phyloP scores from a whole-genome alignment of 2,113 vertebrate genomes.

The Esox niger region DNA sequence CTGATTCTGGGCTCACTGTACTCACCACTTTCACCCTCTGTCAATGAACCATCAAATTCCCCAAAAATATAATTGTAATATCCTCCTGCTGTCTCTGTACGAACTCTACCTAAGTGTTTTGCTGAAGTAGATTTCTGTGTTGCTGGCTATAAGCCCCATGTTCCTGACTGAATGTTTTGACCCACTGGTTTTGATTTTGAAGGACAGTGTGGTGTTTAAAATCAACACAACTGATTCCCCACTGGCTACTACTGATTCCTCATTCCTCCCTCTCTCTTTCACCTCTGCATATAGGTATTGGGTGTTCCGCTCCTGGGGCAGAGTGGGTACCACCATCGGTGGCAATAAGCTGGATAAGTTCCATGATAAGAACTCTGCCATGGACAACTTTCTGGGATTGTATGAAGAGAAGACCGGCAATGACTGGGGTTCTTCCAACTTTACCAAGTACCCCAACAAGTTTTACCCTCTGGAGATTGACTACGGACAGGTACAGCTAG shows the following conservation, averaged over 20 bases:
- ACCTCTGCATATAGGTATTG: conserved; percentile 79
- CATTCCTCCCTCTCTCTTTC: neutral
- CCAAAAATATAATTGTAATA: no score
- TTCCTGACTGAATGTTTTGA: neutral
- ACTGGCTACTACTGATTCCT: no score
- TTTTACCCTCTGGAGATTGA: conserved; percentile 98
- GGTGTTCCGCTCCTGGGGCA: conserved; percentile 98
- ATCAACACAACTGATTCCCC: no score
- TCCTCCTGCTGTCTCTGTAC: no score
- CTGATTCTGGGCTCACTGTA: no score
- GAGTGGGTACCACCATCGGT: conserved; percentile 93
- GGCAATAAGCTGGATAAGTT: conserved; percentile 96
- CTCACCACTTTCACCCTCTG: no score
- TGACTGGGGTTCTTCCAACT: conserved; percentile 85
- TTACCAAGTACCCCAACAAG: conserved; percentile 95
- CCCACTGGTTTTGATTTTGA: neutral
- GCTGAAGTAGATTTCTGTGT: no score
- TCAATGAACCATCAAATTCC: no score
- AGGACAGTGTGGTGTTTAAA: no score
- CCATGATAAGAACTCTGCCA: conserved; percentile 86
- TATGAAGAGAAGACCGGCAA: conserved; percentile 98
- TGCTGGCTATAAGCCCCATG: no score
- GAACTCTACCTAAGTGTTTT: no score
- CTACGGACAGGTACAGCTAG: conserved; percentile 88
- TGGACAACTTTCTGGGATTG: conserved; percentile 89